These are phyloP conservation scores for Apocrypta bakeri DNA, from an alignment of 1,140 invertebrate genomes.

Conservation along the genomic window DNA sequence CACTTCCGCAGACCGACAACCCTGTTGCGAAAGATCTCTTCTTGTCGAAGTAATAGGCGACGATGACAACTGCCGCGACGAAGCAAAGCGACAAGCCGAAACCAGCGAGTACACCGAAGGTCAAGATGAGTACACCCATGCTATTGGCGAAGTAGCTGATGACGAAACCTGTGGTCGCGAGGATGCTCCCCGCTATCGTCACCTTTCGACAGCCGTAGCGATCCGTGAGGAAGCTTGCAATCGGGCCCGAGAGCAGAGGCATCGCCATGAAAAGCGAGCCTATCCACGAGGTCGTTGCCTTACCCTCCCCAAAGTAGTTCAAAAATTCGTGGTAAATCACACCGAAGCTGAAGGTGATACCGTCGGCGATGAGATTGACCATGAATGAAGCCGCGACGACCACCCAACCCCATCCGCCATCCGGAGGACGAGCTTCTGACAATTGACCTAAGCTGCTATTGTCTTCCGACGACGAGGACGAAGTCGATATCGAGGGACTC, in stretches of 20 bases:
- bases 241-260: conserved; percentile 90
- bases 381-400: conserved; percentile 90
- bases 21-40: conserved; percentile 94
- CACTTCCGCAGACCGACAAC: conserved; percentile 92
- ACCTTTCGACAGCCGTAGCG: conserved; percentile 88
- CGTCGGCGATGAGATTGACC: conserved; percentile 94
- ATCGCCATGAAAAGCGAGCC: conserved; percentile 93
- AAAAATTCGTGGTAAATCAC: conserved; percentile 92
- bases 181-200: conserved; percentile 85
- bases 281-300: conserved; percentile 92
- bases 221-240: conserved; percentile 91
- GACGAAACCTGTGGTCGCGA: conserved; percentile 88
- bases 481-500: conserved; percentile 71
- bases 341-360: conserved; percentile 94
- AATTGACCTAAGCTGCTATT: conserved; percentile 77
- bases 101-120: conserved; percentile 89
- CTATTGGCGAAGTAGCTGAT: conserved; percentile 85
- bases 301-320: conserved; percentile 87
- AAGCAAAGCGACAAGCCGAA: conserved; percentile 91
- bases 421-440: conserved; percentile 81
- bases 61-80: conserved; percentile 93
- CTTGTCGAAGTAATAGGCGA: conserved; percentile 97
- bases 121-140: conserved; percentile 87
- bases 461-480: conserved; percentile 73
- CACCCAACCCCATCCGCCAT: conserved; percentile 88